Conservation (phyloP, 2,113 vertebrate species). For the Noturus placidus region DNA sequence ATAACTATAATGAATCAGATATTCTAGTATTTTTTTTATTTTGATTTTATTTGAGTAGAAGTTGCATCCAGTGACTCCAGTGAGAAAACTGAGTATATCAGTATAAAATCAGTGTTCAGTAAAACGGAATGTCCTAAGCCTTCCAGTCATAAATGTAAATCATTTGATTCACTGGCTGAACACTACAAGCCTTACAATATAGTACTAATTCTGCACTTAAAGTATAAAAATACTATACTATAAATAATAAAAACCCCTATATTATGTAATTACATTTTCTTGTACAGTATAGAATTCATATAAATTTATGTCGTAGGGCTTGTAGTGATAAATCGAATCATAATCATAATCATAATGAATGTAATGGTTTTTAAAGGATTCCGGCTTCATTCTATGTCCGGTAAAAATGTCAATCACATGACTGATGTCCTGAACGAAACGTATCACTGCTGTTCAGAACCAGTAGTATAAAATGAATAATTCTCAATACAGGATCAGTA, state of each 20-base stretch:
- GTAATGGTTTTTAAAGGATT: no score
- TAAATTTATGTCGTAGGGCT: neutral
- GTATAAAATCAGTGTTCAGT: neutral
- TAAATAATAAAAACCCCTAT: no score
- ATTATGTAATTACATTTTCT: neutral
- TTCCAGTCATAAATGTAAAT: no score
- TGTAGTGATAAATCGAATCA: neutral
- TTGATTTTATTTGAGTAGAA: neutral
- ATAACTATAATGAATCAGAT: neutral
- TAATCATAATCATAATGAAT: neutral
- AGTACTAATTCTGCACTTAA: no score
- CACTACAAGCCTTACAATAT: no score
- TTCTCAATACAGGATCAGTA: neutral
- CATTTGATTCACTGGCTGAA: no score
- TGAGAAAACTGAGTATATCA: neutral
- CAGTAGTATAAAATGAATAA: neutral
- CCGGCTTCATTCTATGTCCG: no score
- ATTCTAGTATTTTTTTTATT: neutral
- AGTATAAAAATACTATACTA: no score
- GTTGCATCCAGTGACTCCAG: neutral
- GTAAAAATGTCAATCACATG: neutral
- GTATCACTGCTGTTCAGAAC: neutral
- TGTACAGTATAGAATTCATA: neutral
- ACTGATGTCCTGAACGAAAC: neutral
- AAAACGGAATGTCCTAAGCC: neutral